Conservation (phyloP, 1,140 invertebrate genomes). For the Dreissena rostriformis region DNA sequence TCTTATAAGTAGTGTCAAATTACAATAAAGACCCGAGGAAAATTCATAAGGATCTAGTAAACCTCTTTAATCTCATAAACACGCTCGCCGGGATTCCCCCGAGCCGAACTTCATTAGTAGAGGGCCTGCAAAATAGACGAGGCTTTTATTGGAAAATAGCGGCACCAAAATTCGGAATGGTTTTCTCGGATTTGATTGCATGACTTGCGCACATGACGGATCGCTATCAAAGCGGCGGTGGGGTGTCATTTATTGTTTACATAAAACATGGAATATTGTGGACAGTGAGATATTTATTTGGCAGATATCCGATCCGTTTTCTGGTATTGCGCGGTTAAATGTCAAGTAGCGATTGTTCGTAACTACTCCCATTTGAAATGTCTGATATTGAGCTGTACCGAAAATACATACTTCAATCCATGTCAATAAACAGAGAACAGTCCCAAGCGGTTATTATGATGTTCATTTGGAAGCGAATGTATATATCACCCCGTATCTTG, state of each 20-base stretch:
- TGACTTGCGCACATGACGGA: background rate
- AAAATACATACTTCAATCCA: too few species aligned
- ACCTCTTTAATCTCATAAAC: slow-evolving; percentile 56
- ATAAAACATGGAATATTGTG: slow-evolving; percentile 3
- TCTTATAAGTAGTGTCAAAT: slow-evolving; percentile 47
- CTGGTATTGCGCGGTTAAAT: too few species aligned
- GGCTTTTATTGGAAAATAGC: slow-evolving; percentile 6
- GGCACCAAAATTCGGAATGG: background rate
- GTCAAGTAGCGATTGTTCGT: too few species aligned
- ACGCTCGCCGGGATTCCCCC: slow-evolving; percentile 41
- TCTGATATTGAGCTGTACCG: too few species aligned
- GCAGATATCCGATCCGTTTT: background rate
- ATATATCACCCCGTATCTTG: too few species aligned
- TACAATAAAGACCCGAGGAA: slow-evolving; percentile 52
- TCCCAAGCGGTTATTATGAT: too few species aligned
- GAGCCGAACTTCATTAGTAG: slow-evolving; percentile 45
- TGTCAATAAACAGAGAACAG: too few species aligned
- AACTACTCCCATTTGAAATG: too few species aligned
- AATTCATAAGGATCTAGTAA: slow-evolving; percentile 56
- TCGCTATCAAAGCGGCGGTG: slow-evolving; percentile 33
- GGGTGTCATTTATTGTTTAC: slow-evolving; percentile 5
- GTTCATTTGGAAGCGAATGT: too few species aligned
- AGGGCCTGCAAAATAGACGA: background rate
- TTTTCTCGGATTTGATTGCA: slow-evolving; percentile 38
- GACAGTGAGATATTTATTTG: background rate